Evolutionary conservation across 1,140 invertebrate species (phyloP), one percentile per base, ranked within the genome.

Genomic region (Orius laevigatus): DNA sequence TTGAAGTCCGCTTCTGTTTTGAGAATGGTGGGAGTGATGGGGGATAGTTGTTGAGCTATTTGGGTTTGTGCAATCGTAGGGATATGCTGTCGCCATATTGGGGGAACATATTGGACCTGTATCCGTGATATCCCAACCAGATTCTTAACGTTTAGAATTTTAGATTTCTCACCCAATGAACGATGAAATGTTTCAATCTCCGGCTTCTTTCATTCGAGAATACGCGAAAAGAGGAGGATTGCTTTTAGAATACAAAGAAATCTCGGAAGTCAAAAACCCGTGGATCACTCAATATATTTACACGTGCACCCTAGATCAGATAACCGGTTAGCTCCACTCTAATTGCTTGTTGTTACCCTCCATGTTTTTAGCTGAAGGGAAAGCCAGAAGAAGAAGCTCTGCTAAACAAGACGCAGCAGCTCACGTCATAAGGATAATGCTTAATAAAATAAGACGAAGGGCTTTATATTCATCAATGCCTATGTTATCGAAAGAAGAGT

Each of bases 331-430:
- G 6, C 14, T 10, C 10, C 10, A 15, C 39, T 8, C 10, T 34
- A 34, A 34, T n/a, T 8, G 33, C 33, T 34, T 34, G 33, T 14
- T 40, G 6, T 8, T n/a, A 40, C 38, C 14, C 10, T 14, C 16
- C 6, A 8, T 14, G 10, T 11, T 41, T 3, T 6, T 20, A 50
- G 49, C 32, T 6, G 49, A 50, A 50, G 49, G 49, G 20, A 34
- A 25, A 36, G 25, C 32, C 12, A 50, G 46, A 31, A 50, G 35
- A 32, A 44, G 39, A 38, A 14, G 25, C 8, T 20, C 40, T 2
- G 41, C 49, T 1, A 50, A 46, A 25, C 49, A 50, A 31, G 14
- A 14, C 11, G 49, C 49, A n/a, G 49, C 49, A 2, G 49, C 49
- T 3, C 18, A 45, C 3, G 16, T 50, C 10, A 32, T n/a, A n/a